phyloP scores from a whole-genome alignment of 2,113 vertebrate genomes.

The Ictalurus furcatus region DNA sequence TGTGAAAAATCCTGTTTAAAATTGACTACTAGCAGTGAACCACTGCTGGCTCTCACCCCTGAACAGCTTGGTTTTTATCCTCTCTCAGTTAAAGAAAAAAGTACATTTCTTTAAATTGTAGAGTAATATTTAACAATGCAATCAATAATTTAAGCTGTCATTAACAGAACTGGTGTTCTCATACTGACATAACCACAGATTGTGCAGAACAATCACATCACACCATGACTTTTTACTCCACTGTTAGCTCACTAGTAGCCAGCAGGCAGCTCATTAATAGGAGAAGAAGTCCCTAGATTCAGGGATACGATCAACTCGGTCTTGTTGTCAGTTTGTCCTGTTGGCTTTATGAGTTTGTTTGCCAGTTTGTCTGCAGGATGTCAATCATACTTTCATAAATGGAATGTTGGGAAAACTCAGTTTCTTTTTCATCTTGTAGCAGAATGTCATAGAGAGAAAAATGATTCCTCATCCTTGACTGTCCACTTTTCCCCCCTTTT shows the following conservation, averaged over 20 bases:
- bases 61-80: background rate
- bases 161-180: background rate
- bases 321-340: background rate
- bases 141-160: background rate
- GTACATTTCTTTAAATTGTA: background rate
- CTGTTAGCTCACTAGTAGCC: background rate
- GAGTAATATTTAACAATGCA: background rate
- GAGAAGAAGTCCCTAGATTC: background rate
- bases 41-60: background rate
- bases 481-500: constrained; percentile 16
- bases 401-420: constrained; percentile 1
- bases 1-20: background rate
- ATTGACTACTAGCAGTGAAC: background rate
- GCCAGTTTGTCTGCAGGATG: background rate
- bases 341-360: constrained; percentile 14
- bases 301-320: background rate
- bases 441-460: background rate
- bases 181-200: background rate
- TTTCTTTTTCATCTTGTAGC: background rate
- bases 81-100: background rate
- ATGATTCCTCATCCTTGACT: constrained; percentile 8
- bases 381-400: constrained; percentile 2
- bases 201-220: background rate
- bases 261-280: constrained; percentile 15
- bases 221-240: background rate